These are phyloP conservation scores for Trematocara zebra DNA, from an alignment of 2,113 vertebrate genomes.

Conservation along the genomic window DNA sequence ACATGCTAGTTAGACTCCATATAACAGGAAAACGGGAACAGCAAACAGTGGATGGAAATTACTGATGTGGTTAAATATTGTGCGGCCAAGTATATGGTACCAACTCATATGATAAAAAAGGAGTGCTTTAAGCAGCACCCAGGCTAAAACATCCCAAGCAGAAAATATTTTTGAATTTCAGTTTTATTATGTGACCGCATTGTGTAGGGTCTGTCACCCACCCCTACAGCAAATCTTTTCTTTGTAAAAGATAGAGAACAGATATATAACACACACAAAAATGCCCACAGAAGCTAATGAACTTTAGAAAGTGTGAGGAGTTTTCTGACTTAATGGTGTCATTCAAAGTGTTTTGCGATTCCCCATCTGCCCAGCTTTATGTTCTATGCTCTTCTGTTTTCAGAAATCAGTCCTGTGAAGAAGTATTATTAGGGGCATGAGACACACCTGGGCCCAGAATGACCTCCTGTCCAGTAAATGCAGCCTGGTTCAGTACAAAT, in stretches of 20 bases:
- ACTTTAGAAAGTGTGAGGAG: neutral
- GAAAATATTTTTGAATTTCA: neutral
- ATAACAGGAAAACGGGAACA: neutral
- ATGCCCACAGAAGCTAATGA: neutral
- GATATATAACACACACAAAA: neutral
- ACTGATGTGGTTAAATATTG: neutral
- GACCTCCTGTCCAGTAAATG: neutral
- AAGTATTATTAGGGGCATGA: neutral
- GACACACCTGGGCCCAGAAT: conserved; percentile 23
- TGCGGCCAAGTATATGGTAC: neutral
- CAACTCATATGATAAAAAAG: neutral
- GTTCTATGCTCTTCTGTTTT: conserved; percentile 5
- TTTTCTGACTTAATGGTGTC: neutral
- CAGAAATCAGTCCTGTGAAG: neutral
- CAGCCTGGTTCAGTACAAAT: neutral
- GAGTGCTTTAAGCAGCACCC: neutral
- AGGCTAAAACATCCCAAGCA: neutral
- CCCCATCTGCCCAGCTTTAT: neutral
- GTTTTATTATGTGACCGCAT: neutral
- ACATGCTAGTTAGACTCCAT: neutral
- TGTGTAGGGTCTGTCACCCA: neutral
- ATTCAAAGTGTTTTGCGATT: neutral
- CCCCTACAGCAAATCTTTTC: neutral
- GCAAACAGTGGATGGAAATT: neutral
- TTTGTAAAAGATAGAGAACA: neutral